A percentile compares a stretch with the other conserved stretches of the same genome.
phyloP scores from a whole-genome alignment of 2,888 invertebrate species.

The Pterobdella sp. region DNA sequence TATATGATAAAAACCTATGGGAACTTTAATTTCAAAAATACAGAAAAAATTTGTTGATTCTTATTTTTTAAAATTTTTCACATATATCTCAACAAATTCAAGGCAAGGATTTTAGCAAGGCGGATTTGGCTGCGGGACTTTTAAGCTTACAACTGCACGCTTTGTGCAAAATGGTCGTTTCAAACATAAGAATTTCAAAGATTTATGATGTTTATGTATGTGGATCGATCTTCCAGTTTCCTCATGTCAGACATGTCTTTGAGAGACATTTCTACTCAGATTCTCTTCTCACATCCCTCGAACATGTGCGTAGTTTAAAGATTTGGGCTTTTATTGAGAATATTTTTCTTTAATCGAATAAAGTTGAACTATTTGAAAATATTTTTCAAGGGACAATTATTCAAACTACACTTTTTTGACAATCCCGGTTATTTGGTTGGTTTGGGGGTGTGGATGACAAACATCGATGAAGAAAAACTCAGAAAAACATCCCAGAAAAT shows the following conservation, averaged over 20 bases:
- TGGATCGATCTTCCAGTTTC: conserved; percentile 12
- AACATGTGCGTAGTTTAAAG: no score
- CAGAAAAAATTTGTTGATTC: no score
- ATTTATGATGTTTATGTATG: conserved; percentile 1
- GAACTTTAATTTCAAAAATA: no score
- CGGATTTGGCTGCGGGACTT: conserved; percentile 22
- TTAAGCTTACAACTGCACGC: not conserved
- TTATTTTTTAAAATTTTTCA: no score
- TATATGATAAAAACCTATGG: not conserved
- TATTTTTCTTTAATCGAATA: no score
- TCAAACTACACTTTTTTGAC: conserved; percentile 10
- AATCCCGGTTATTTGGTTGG: conserved; percentile 17
- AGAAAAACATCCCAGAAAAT: no score
- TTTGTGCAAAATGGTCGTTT: not conserved
- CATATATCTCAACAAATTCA: no score
- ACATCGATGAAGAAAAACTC: no score
- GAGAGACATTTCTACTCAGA: not conserved
- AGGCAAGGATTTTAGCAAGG: conserved; percentile 11
- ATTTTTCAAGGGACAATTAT: not conserved
- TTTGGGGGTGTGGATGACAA: conserved; percentile 20
- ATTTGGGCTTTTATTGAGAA: no score
- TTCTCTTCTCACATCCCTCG: not conserved
- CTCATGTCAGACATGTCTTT: not conserved
- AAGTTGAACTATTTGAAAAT: no score
- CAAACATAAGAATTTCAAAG: conserved; percentile 2